A percentile compares a stretch with the other conserved stretches of the same genome.
Conservation (phyloP, 2,113 vertebrate species). For the Pelmatolapia mariae region DNA sequence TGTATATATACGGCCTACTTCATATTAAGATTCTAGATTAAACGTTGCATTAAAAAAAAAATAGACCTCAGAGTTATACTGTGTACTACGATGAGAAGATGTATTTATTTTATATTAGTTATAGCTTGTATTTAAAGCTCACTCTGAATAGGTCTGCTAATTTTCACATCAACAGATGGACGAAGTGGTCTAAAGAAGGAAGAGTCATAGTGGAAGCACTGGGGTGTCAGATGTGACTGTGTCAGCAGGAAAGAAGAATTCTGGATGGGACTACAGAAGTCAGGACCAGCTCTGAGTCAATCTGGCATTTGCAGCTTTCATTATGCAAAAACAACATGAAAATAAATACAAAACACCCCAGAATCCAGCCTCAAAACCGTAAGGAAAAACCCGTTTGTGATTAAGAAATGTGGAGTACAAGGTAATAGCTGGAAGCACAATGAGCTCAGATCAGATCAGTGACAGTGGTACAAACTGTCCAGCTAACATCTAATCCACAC, state of each 20-base stretch:
- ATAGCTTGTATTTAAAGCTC: not conserved
- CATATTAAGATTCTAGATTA: not conserved
- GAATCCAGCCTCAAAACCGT: not conserved
- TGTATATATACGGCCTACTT: not conserved
- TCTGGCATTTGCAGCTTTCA: not conserved
- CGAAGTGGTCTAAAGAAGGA: not conserved
- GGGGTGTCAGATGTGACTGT: not conserved
- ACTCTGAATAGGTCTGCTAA: not conserved
- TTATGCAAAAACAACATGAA: not conserved
- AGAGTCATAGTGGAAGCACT: not conserved
- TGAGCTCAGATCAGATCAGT: not conserved
- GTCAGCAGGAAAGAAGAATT: not conserved
- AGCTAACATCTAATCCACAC: not conserved
- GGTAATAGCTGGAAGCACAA: not conserved
- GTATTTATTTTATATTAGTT: not conserved
- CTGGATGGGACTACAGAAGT: not conserved
- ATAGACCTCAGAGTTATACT: not conserved
- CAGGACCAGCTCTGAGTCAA: not conserved
- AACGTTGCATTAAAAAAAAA: not conserved
- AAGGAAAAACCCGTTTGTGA: not conserved
- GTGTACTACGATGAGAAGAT: not conserved
- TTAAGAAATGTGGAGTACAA: not conserved
- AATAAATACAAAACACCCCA: not conserved
- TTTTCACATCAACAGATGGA: not conserved
- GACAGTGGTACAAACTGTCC: not conserved